phyloP scores from a whole-genome alignment of 1,140 invertebrate species.

The Penaeus chinensis region DNA sequence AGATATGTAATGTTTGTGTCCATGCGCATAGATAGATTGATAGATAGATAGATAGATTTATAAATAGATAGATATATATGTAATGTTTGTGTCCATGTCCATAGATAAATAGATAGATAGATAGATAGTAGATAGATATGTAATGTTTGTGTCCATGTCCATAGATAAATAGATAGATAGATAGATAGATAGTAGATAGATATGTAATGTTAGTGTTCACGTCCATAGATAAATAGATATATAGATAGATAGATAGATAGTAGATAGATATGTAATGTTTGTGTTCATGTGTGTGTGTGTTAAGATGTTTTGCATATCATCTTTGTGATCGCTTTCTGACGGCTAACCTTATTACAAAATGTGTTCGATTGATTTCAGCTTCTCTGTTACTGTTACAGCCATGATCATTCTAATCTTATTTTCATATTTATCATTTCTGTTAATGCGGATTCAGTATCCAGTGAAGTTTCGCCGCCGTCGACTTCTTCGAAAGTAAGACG shows the following conservation, averaged over 20 bases:
- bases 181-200: background rate
- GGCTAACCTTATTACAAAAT: no score
- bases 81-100: background rate
- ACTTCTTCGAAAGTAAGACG: background rate
- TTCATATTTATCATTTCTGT: background rate
- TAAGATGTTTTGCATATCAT: no score
- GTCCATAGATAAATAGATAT: background rate
- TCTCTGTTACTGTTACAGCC: no score
- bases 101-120: background rate
- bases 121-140: background rate
- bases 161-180: background rate
- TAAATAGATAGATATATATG: background rate
- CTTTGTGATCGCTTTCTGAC: no score
- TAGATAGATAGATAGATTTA: constrained; percentile 6
- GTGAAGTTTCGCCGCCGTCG: background rate
- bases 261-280: background rate
- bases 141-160: background rate
- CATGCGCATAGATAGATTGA: background rate
- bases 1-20: background rate
- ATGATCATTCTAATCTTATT: no score
- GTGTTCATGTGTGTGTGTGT: background rate
- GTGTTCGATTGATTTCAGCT: no score
- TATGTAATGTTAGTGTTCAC: background rate
- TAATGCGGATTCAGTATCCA: background rate
- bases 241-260: constrained; percentile 4